Evolutionary conservation across 2,113 vertebrate species (phyloP).

Genomic region (Oryctolagus cuniculus): mOryCun1.1 NC_091432.1:117562501-117563000

Average conservation of each 20-base stretch:
- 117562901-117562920: slow-evolving; percentile 75
- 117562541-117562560: not conserved
- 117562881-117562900: slow-evolving; percentile 57
- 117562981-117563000: slow-evolving; percentile 44
- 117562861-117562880: slow-evolving; percentile 61
- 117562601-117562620: too few species aligned
- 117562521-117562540: too few species aligned
- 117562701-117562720: not conserved
- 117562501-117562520: too few species aligned
- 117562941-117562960: slow-evolving; percentile 74
- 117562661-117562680: too few species aligned
- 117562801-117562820: slow-evolving; percentile 75
- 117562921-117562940: slow-evolving; percentile 70
- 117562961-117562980: slow-evolving; percentile 71
- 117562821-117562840: slow-evolving; percentile 79
- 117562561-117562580: not conserved
- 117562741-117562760: slow-evolving; percentile 24
- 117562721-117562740: not conserved
- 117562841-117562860: slow-evolving; percentile 72
- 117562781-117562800: slow-evolving; percentile 72
- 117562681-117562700: not conserved
- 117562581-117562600: too few species aligned
- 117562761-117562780: slow-evolving; percentile 41
- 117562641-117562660: too few species aligned
- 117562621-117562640: too few species aligned